phyloP scores from a whole-genome alignment of 2,113 vertebrate genomes.

The Myotis brandtii region DNA sequence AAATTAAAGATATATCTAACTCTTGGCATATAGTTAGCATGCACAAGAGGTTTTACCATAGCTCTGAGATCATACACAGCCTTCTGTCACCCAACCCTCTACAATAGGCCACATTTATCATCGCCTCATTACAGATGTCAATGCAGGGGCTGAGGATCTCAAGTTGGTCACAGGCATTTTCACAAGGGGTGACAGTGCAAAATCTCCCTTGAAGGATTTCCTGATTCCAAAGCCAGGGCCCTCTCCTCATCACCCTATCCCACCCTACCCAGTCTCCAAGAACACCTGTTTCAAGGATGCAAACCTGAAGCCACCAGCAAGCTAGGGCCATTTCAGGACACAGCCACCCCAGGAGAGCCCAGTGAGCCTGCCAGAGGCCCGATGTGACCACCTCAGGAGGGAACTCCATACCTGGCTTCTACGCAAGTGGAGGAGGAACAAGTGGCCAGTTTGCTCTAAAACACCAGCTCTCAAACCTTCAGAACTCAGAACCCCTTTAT shows the following conservation, averaged over 20 bases:
- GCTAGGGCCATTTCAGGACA: background rate
- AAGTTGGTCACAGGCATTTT: background rate
- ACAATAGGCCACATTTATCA: background rate
- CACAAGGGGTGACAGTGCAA: background rate
- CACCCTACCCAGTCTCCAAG: background rate
- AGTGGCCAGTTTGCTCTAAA: background rate
- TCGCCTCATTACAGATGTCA: background rate
- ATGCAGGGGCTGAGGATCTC: background rate
- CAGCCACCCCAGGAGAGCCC: background rate
- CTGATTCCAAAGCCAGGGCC: background rate
- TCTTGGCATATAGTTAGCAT: background rate
- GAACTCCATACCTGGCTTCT: background rate
- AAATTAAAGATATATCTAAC: background rate
- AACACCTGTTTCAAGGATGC: background rate
- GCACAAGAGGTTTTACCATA: background rate
- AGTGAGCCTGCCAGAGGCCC: background rate
- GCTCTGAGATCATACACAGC: background rate
- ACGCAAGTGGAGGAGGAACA: background rate
- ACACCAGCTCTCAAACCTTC: background rate
- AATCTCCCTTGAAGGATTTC: background rate
- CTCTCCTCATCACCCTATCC: background rate
- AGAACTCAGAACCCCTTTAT: background rate
- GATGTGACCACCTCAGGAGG: rapidly evolving
- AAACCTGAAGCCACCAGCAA: background rate
- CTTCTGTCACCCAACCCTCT: background rate